These are phyloP conservation scores for Koerneria pararmatus DNA, from an alignment of 2,888 invertebrate genomes.

Conservation along the genomic window DNA sequence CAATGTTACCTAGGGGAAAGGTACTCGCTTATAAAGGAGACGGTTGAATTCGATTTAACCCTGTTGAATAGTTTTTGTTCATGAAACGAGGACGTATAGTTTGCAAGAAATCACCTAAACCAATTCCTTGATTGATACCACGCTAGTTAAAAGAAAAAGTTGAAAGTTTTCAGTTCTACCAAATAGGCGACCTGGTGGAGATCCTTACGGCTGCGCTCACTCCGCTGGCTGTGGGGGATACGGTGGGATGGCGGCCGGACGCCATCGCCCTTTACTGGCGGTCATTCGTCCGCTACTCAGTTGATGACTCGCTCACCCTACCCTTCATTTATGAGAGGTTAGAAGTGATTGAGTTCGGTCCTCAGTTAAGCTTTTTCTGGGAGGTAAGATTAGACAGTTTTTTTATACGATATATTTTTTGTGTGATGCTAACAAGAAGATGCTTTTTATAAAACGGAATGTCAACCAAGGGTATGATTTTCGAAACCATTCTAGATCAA, in stretches of 20 bases:
- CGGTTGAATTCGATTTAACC: neutral
- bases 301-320: constrained; percentile 45
- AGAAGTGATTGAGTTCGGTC: too few species aligned
- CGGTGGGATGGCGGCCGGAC: constrained; percentile 44
- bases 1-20: too few species aligned
- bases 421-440: too few species aligned
- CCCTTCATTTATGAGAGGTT: constrained; percentile 50
- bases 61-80: neutral
- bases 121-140: too few species aligned
- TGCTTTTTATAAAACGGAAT: too few species aligned
- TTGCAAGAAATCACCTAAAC: constrained; percentile 1
- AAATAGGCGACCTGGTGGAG: constrained; percentile 39
- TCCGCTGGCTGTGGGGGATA: constrained; percentile 26
- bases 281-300: constrained; percentile 41
- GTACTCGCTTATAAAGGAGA: too few species aligned
- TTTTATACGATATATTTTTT: neutral
- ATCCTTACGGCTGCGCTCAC: constrained; percentile 33
- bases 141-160: too few species aligned
- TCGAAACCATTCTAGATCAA: too few species aligned
- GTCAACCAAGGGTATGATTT: too few species aligned
- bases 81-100: neutral
- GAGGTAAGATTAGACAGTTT: too few species aligned
- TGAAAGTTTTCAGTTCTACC: constrained; percentile 48
- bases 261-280: constrained; percentile 51
- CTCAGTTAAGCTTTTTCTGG: too few species aligned